phyloP scores from a whole-genome alignment of 2,888 invertebrate genomes.

The Volucella inanis region DNA sequence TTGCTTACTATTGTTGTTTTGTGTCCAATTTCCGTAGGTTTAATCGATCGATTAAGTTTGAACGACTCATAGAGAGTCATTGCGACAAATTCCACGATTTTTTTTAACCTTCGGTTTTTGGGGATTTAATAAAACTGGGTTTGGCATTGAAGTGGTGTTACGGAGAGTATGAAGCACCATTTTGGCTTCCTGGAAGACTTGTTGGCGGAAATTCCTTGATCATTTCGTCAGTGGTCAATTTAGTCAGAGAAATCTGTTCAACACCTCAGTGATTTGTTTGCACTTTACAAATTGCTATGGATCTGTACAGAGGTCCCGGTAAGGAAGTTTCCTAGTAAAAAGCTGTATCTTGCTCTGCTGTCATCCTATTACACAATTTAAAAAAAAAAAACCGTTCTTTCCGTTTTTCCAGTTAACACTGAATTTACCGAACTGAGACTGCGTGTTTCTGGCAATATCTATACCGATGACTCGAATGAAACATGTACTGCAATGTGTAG shows the following conservation, averaged over 20 bases:
- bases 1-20: conserved; percentile 26
- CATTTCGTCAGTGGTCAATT: conserved; percentile 13
- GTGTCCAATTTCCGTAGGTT: conserved; percentile 36
- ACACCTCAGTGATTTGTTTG: not conserved
- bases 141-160: conserved; percentile 38
- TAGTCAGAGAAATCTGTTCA: not conserved
- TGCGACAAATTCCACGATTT: conserved; percentile 32
- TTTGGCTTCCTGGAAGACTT: conserved; percentile 26
- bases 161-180: conserved; percentile 9
- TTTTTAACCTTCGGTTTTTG: conserved; percentile 3
- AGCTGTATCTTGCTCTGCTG: no score
- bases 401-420: no score
- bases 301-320: not conserved
- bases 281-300: not conserved
- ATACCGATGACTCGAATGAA: no score
- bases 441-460: no score
- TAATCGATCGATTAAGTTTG: conserved; percentile 63
- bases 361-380: no score
- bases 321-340: no score
- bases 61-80: conserved; percentile 19
- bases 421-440: no score
- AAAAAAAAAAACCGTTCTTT: no score
- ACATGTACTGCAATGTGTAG: no score
- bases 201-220: conserved; percentile 19
- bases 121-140: conserved; percentile 41